These are phyloP conservation scores for Neodontobutis hainanensis DNA, from an alignment of 2,113 vertebrate genomes.

Conservation along the genomic window DNA sequence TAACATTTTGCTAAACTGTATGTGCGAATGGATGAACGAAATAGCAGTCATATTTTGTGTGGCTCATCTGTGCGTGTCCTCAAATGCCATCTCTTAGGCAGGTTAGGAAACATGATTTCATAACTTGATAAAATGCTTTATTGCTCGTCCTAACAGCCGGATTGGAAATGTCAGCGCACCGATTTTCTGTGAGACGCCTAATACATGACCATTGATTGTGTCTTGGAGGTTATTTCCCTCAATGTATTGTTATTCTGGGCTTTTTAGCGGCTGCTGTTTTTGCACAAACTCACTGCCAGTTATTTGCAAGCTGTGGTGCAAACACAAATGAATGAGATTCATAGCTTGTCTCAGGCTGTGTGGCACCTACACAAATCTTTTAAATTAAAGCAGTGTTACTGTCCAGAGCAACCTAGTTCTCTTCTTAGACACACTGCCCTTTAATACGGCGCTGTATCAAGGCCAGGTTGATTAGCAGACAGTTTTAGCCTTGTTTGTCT, in stretches of 20 bases:
- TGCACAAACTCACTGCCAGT: not conserved
- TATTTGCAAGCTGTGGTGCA: not conserved
- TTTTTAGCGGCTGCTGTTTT: not conserved
- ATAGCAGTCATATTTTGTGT: too few species aligned
- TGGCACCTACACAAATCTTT: slow-evolving; percentile 71
- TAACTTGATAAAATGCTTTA: slow-evolving; percentile 10
- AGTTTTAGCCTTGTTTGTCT: slow-evolving; percentile 47
- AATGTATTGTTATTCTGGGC: slow-evolving; percentile 7
- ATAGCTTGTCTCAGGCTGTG: slow-evolving; percentile 44
- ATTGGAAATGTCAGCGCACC: slow-evolving; percentile 5
- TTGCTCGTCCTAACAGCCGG: not conserved
- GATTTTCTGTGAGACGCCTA: slow-evolving; percentile 3
- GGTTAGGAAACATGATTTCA: slow-evolving; percentile 2
- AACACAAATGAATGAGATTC: slow-evolving; percentile 44
- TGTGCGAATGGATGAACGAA: too few species aligned
- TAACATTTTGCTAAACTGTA: too few species aligned
- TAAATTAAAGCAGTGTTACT: slow-evolving; percentile 65
- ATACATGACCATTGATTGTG: slow-evolving; percentile 10
- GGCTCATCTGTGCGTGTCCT: not conserved
- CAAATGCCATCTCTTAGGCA: slow-evolving; percentile 1
- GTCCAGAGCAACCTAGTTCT: slow-evolving; percentile 54
- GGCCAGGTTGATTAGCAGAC: slow-evolving; percentile 54
- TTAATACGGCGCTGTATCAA: slow-evolving; percentile 53
- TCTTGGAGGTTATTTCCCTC: not conserved
- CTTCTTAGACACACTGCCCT: slow-evolving; percentile 51